Evolutionary conservation across 2,888 invertebrate genomes (phyloP), one percentile per base, ranked within the genome.

Genomic region (Polia nebulosa): DNA sequence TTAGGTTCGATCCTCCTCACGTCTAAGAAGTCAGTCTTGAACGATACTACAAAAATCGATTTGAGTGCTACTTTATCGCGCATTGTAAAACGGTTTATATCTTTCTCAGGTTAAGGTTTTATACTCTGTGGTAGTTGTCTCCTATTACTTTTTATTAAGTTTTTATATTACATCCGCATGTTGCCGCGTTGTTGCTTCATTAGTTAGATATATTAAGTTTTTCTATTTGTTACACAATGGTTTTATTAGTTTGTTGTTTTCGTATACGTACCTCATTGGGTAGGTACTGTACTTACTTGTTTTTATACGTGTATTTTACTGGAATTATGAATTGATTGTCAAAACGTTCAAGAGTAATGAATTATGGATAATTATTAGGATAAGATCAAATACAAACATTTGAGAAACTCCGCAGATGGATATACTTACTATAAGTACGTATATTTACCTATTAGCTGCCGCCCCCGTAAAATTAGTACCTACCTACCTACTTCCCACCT

Each of bases 201-300:
- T 72, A 80, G 80, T 82, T 82, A 62, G 68, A 70, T 80, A 63
- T 71, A 71, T 80, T 82, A 77, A 78, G 80, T 85, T 80, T 84
- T 76, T 70, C 49, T 72, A 76, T 72, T 70, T 76, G 67, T 62
- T 75, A 66, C 11, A 32, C 32, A n/a, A 58, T 70, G 51, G 57
- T 74, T 73, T 76, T 47, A 64, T 70, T 70, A 72, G 45, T 80
- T 66, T 63, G 41, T 63, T 63, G 45, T 65, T 63, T 65, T 55
- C 15, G 8, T 53, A 73, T 49, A 27, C 8, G 22, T 71, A 32
- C 41, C 20, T 41, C 20, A 22, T 7, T 20, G 34, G 8, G 20
- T 39, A 49, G n/a, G n/a, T n/a, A n/a, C n/a, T n/a, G n/a, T n/a
- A n/a, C n/a, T n/a, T n/a, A 44, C 34, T 74, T 41, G 39, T 56